Evolutionary conservation across 2,888 invertebrate genomes (phyloP), one percentile per base, ranked within the genome.

Genomic region (Idaea dimidiata): DNA sequence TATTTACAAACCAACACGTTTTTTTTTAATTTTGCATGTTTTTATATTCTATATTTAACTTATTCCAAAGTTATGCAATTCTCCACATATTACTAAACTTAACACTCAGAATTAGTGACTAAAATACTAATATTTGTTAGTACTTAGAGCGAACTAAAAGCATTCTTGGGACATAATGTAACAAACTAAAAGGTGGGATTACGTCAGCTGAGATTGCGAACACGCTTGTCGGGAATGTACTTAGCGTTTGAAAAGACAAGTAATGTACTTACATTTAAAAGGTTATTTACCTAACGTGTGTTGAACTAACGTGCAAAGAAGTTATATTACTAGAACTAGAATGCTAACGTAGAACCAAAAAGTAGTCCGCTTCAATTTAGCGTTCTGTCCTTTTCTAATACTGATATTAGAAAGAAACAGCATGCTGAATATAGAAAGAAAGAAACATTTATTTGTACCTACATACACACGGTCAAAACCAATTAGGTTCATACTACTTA

Each of bases 111-210:
- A 10, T 43, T 43, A 43, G 43, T 43, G 14, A 43, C 43, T 43
- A 8, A 43, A 43, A 10, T 43, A 43, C 43, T 43, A 43, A 43
- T 43, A 43, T 43, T 43, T 43, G 43, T 43, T 43, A 43, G 43
- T 43, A 43, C 43, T 43, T 43, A 14, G 3, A 43, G 43, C 43
- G 14, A 18, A 56, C 71, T 81, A 78, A 81, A 77, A 82, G 81
- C 79, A 67, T 77, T 64, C 66, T 71, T 66, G 71, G 68, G 68
- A 74, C 71, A 74, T 66, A 67, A 73, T 67, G 66, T 67, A 57
- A 67, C 62, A 69, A 77, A 75, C 81, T 80, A 77, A 81, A 75
- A 77, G 77, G 76, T 69, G 69, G 73, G 71, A 78, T 76, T 74
- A 74, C 70, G 69, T 72, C 66, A 64, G 64, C 57, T 60, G 62